These are phyloP conservation scores for Microctenopoma lineatum DNA, from an alignment of 2,797 vertebrate species.

Conservation along the genomic window DNA sequence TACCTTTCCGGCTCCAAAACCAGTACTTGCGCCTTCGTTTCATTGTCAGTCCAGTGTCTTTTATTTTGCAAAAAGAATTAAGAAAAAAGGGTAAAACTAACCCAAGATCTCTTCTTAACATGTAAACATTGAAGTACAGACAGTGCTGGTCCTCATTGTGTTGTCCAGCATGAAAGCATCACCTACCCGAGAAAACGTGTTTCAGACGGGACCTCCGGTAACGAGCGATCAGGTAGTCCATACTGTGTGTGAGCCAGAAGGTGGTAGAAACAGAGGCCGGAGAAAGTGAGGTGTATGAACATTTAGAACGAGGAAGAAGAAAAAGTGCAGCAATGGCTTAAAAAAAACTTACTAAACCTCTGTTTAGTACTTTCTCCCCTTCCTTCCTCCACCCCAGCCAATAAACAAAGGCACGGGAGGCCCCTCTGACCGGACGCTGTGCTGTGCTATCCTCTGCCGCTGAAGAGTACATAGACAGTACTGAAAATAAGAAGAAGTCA, in stretches of 20 bases:
- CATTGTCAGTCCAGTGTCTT: conserved; percentile 75
- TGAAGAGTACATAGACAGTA: background rate
- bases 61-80: conserved; percentile 37
- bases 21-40: conserved; percentile 84
- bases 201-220: conserved; percentile 56
- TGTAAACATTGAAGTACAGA: conserved; percentile 12
- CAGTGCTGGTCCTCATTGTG: conserved; percentile 8
- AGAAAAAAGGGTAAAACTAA: conserved; percentile 4
- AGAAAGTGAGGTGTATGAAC: background rate
- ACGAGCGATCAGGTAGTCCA: conserved; percentile 62
- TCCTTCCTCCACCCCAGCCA: conserved; percentile 49
- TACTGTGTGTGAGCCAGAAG: conserved; percentile 28
- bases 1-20: conserved; percentile 85
- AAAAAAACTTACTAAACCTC: conserved; percentile 62
- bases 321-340: conserved; percentile 36
- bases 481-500: conserved; percentile 22
- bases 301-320: conserved; percentile 25
- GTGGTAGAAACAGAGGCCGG: background rate
- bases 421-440: background rate
- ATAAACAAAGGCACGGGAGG: conserved; percentile 17
- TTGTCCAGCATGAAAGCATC: conserved; percentile 32
- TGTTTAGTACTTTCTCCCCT: conserved; percentile 34
- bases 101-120: conserved; percentile 9
- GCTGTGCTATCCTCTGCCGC: background rate
- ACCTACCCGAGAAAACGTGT: conserved; percentile 68